Conservation (phyloP, 2,888 invertebrate genomes). For the Unio delphinus region DNA sequence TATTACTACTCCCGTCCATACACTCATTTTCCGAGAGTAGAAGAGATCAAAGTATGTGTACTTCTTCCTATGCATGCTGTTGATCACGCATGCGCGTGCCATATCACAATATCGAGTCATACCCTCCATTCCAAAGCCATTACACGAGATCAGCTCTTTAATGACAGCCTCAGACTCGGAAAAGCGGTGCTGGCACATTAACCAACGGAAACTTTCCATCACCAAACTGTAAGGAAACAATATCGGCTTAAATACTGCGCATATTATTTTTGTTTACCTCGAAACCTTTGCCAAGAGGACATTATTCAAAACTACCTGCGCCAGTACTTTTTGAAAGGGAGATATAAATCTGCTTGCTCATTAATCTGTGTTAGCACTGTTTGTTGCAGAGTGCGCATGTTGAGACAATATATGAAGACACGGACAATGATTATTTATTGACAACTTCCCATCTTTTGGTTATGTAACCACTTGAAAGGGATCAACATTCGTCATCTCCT, state of each 20-base stretch:
- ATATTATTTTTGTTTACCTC: too few relatives aligned
- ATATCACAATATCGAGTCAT: constrained; percentile 52
- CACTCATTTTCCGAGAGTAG: constrained; percentile 43
- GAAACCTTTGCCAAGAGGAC: too few relatives aligned
- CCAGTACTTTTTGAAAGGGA: too few relatives aligned
- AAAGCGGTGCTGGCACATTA: constrained; percentile 54
- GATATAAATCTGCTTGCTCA: too few relatives aligned
- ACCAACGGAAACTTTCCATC: constrained; percentile 59
- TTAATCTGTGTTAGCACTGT: too few relatives aligned
- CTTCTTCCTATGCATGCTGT: constrained; percentile 54
- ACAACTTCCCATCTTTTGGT: too few relatives aligned
- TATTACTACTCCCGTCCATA: constrained; percentile 47
- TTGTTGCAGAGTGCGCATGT: too few relatives aligned
- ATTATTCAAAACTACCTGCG: too few relatives aligned
- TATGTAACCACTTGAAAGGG: too few relatives aligned
- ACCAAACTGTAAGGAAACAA: constrained; percentile 41
- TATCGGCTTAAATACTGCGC: neutral
- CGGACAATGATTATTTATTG: too few relatives aligned
- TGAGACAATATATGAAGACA: too few relatives aligned
- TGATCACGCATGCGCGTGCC: constrained; percentile 50
- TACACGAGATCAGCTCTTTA: constrained; percentile 56
- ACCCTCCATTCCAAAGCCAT: constrained; percentile 49
- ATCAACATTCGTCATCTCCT: too few relatives aligned
- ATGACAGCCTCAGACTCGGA: constrained; percentile 49
- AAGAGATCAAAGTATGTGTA: constrained; percentile 54